phyloP scores from a whole-genome alignment of 2,113 vertebrate species.

The Zootoca vivipara region DNA sequence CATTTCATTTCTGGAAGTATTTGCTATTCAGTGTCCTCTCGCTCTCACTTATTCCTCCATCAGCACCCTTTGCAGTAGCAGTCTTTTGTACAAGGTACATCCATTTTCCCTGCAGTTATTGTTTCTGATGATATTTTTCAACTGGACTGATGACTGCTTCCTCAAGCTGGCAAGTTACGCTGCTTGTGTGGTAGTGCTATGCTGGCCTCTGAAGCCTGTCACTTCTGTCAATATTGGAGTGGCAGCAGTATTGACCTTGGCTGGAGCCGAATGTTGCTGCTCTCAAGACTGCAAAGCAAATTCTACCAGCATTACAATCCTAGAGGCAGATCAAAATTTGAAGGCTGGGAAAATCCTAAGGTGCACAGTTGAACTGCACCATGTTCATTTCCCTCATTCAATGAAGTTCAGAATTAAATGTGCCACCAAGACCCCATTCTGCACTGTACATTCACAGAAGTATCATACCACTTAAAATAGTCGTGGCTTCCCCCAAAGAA shows the following conservation, averaged over 20 bases:
- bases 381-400: neutral
- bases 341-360: neutral
- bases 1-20: neutral
- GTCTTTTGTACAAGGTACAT: neutral
- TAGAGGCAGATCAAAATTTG: neutral
- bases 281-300: neutral
- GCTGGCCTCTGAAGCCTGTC: neutral
- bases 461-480: too few relatives aligned
- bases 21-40: neutral
- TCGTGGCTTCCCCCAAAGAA: too few relatives aligned
- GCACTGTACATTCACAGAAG: too few relatives aligned
- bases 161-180: neutral
- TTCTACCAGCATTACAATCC: neutral
- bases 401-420: neutral
- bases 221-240: neutral
- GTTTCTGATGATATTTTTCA: neutral
- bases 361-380: neutral
- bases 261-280: neutral
- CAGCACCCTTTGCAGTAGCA: neutral
- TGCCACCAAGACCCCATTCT: neutral
- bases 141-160: neutral
- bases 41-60: neutral
- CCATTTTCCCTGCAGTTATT: constrained; percentile 6
- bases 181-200: neutral
- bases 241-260: neutral